Percentiles rank a stretch among this genome's conserved stretches.
These are phyloP conservation scores for Drosophila formosana DNA, from an alignment of 2,888 invertebrate genomes.

Conservation along the genomic window DNA sequence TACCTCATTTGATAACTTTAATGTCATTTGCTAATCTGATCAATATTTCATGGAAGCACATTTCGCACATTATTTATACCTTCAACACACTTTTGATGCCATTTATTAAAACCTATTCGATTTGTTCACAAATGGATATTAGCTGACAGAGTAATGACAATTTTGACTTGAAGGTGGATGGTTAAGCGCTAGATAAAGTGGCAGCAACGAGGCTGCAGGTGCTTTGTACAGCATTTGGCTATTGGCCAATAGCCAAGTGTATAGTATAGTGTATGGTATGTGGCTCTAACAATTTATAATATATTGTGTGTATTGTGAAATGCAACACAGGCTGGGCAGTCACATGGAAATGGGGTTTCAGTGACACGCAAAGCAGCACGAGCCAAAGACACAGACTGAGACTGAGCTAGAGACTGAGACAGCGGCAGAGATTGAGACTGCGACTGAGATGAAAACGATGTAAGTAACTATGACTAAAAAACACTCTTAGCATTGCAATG, in stretches of 20 bases:
- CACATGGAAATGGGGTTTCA: slow-evolving; percentile 61
- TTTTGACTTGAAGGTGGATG: slow-evolving; percentile 11
- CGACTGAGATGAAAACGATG: slow-evolving; percentile 9
- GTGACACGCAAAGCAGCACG: slow-evolving; percentile 66
- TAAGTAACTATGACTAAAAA: slow-evolving; percentile 7
- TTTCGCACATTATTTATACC: not conserved
- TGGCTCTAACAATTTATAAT: slow-evolving; percentile 26
- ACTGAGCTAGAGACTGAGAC: slow-evolving; percentile 2
- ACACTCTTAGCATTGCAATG: slow-evolving; percentile 48
- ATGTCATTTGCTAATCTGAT: not conserved
- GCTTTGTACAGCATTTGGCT: slow-evolving; percentile 6
- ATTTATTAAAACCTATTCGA: slow-evolving; percentile 23
- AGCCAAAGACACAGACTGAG: slow-evolving; percentile 14
- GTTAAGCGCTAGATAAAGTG: not conserved
- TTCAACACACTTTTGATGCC: not conserved
- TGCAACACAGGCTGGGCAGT: slow-evolving; percentile 34
- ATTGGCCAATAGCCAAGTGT: slow-evolving; percentile 28
- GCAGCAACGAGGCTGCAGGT: slow-evolving; percentile 30
- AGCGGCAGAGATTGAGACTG: not conserved
- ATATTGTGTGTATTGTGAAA: slow-evolving; percentile 38
- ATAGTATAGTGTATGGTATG: not conserved
- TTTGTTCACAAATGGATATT: slow-evolving; percentile 19
- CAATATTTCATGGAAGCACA: not conserved
- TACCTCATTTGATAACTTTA: not conserved
- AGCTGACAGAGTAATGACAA: slow-evolving; percentile 10